Evolutionary conservation across 2,113 vertebrate species (phyloP).

Genomic region (Diphyllodes magnificus): DNA sequence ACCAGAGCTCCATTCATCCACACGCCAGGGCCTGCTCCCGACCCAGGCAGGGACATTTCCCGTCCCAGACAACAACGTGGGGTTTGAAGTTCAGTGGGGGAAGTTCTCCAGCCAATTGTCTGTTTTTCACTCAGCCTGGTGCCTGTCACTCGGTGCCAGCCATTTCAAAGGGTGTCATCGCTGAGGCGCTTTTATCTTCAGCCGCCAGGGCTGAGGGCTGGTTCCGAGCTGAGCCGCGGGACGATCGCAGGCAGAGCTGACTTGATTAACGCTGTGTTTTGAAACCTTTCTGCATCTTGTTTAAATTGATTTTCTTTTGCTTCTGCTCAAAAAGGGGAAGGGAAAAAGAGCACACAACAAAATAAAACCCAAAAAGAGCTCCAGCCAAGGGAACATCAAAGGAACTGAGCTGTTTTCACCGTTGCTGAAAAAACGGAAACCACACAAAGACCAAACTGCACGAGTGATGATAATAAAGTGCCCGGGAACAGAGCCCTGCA

Average conservation of each 20-base stretch:
- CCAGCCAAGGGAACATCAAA: slow-evolving; percentile 18
- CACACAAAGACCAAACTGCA: neutral
- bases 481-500: neutral
- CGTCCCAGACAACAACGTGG: neutral
- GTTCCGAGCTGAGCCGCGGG: neutral
- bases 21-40: neutral
- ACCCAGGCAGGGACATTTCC: too few species aligned
- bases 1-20: neutral
- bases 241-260: neutral
- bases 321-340: neutral
- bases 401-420: neutral
- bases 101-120: neutral
- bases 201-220: neutral
- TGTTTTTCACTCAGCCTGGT: neutral
- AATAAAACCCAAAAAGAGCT: neutral
- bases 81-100: neutral
- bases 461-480: neutral
- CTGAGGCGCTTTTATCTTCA: neutral
- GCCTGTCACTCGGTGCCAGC: neutral
- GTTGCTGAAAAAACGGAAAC: neutral
- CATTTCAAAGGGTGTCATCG: neutral
- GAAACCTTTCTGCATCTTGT: neutral
- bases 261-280: neutral
- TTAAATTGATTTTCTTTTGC: slow-evolving; percentile 16
- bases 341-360: neutral